A percentile compares a stretch with the other conserved stretches of the same genome.
Evolutionary conservation across 2,797 vertebrate genomes (phyloP).

Genomic region (Xiphophorus birchmanni): DNA sequence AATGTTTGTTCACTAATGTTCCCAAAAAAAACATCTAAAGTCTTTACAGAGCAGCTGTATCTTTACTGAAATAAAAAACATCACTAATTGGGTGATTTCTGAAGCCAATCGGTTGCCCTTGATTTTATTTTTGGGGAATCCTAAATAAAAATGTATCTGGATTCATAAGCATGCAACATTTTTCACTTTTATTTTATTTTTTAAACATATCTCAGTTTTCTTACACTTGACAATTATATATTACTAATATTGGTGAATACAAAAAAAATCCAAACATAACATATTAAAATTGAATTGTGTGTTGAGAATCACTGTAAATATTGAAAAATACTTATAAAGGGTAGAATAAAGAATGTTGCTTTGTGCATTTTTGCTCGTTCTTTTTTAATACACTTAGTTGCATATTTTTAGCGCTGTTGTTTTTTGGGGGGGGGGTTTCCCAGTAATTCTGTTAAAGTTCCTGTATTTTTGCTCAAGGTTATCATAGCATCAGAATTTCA

Average conservation of each 20-base stretch:
- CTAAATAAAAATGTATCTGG: neutral
- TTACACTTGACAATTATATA: neutral
- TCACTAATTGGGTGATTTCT: neutral
- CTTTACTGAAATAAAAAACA: neutral
- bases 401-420: neutral
- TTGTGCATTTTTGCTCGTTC: neutral
- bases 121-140: neutral
- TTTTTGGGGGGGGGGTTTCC: neutral
- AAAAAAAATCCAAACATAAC: no score
- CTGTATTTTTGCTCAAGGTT: constrained; percentile 8
- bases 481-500: constrained; percentile 1
- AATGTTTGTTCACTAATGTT: neutral
- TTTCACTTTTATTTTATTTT: neutral
- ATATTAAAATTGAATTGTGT: no score
- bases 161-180: neutral
- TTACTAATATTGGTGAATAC: no score
- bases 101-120: neutral
- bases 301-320: neutral
- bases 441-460: constrained; percentile 3
- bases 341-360: neutral
- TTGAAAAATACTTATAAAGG: neutral
- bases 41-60: neutral
- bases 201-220: neutral
- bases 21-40: neutral
- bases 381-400: neutral